These are phyloP conservation scores for Heliothis subflexa DNA, from an alignment of 1,140 invertebrate genomes.

Conservation along the genomic window DNA sequence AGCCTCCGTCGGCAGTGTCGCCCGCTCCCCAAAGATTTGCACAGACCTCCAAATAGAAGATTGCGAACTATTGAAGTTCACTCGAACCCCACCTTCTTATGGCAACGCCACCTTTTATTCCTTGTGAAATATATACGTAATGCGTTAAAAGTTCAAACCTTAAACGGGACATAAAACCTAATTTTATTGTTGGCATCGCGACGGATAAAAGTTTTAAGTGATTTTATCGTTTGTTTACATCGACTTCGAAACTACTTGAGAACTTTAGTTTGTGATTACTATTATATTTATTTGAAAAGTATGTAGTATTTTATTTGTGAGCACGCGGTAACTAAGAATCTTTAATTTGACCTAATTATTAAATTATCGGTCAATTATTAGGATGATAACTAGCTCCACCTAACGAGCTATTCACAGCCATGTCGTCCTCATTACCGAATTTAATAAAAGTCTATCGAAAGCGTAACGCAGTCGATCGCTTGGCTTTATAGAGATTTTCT, in stretches of 20 bases:
- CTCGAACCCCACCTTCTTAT: constrained; percentile 13
- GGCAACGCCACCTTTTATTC: constrained; percentile 40
- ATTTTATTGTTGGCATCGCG: constrained; percentile 30
- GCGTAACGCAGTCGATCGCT: not conserved
- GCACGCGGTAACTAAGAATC: not conserved
- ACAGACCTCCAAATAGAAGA: constrained; percentile 52
- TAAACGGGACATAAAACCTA: constrained; percentile 41
- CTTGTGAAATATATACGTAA: constrained; percentile 50
- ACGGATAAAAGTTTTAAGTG: constrained; percentile 33
- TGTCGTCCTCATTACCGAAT: constrained; percentile 13
- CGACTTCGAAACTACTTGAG: constrained; percentile 30
- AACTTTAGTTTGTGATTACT: constrained; percentile 29
- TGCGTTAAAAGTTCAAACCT: constrained; percentile 48
- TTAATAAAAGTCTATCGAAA: constrained; percentile 33
- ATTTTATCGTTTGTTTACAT: constrained; percentile 38
- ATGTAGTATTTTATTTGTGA: not conserved
- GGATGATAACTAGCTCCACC: not conserved
- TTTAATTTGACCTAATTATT: not conserved
- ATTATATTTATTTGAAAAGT: constrained; percentile 8
- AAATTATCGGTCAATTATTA: not conserved
- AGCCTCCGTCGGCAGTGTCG: constrained; percentile 39
- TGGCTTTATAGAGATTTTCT: constrained; percentile 38
- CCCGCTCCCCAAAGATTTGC: constrained; percentile 52
- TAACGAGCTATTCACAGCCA: not conserved
- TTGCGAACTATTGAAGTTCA: constrained; percentile 57